These are phyloP conservation scores for Andricus grossulariae DNA, from an alignment of 1,140 invertebrate species.

Conservation along the genomic window DNA sequence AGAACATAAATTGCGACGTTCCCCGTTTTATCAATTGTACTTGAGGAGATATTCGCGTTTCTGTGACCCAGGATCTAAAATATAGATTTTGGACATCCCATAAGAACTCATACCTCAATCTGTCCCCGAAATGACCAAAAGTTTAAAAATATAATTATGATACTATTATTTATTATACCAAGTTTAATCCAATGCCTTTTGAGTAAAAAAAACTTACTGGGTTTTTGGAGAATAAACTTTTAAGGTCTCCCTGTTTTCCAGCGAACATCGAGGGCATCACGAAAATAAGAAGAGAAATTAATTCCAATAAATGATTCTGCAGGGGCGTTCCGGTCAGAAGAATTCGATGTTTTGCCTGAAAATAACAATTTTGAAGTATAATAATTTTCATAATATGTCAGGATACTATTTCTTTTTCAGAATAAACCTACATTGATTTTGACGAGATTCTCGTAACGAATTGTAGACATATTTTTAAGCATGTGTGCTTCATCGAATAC, in stretches of 20 bases:
- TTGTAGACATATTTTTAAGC: conserved; percentile 97
- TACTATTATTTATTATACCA: too few species aligned
- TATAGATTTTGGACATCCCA: too few species aligned
- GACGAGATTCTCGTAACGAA: conserved; percentile 92
- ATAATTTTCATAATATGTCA: conserved; percentile 1
- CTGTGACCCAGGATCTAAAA: too few species aligned
- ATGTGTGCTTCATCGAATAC: conserved; percentile 98
- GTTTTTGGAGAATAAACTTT: conserved; percentile 89
- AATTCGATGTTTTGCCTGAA: conserved; percentile 86
- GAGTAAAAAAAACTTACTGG: conserved; percentile 74
- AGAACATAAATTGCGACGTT: too few species aligned
- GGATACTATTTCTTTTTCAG: conserved; percentile 18
- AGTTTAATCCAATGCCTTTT: too few species aligned
- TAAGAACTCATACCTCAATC: too few species aligned
- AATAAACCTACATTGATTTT: conserved; percentile 84
- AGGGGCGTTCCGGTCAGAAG: conserved; percentile 94
- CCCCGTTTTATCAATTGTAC: too few species aligned
- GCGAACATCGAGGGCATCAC: conserved; percentile 97
- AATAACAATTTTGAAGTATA: conserved; percentile 45
- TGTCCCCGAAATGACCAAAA: too few species aligned
- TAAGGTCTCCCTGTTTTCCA: conserved; percentile 90
- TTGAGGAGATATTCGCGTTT: too few species aligned
- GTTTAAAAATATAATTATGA: too few species aligned
- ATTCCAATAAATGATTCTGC: conserved; percentile 96
- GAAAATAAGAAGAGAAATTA: conserved; percentile 96